Conservation (phyloP, 1,140 invertebrate species). For the Anoplolepis gracilipes region DNA sequence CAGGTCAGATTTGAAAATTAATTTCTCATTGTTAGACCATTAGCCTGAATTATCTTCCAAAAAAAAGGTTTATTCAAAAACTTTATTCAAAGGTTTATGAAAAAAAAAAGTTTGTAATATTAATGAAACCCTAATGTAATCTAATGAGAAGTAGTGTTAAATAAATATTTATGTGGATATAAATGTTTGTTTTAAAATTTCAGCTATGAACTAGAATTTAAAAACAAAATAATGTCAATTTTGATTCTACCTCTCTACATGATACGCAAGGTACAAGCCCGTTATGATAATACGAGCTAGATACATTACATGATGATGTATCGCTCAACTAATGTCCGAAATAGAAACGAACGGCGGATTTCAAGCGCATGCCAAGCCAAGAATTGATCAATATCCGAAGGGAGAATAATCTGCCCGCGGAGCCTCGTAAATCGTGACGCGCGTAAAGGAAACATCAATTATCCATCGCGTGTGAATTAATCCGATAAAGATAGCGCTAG, state of each 20-base stretch:
- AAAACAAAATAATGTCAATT: background rate
- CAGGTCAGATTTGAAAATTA: too few relatives aligned
- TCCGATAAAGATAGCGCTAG: background rate
- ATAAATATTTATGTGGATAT: too few relatives aligned
- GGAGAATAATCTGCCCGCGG: background rate
- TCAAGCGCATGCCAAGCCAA: background rate
- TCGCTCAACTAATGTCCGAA: slow-evolving; percentile 8
- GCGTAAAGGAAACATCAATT: slow-evolving; percentile 52
- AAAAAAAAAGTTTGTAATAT: too few relatives aligned
- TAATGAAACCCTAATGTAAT: too few relatives aligned
- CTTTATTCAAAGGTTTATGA: too few relatives aligned
- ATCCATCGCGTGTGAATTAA: slow-evolving; percentile 28
- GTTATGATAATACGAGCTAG: background rate
- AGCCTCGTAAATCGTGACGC: slow-evolving; percentile 17
- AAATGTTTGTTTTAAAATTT: too few relatives aligned
- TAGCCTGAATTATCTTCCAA: too few relatives aligned
- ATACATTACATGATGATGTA: slow-evolving; percentile 17
- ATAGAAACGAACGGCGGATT: slow-evolving; percentile 50
- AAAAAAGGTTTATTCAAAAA: too few relatives aligned
- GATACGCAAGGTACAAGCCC: background rate
- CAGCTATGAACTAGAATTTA: background rate
- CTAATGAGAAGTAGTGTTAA: too few relatives aligned
- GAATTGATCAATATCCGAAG: slow-evolving; percentile 54
- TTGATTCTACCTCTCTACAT: background rate
- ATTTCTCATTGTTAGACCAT: too few relatives aligned